Evolutionary conservation across 2,797 vertebrate species (phyloP).

Genomic region (Peromyscus nudipes): DNA sequence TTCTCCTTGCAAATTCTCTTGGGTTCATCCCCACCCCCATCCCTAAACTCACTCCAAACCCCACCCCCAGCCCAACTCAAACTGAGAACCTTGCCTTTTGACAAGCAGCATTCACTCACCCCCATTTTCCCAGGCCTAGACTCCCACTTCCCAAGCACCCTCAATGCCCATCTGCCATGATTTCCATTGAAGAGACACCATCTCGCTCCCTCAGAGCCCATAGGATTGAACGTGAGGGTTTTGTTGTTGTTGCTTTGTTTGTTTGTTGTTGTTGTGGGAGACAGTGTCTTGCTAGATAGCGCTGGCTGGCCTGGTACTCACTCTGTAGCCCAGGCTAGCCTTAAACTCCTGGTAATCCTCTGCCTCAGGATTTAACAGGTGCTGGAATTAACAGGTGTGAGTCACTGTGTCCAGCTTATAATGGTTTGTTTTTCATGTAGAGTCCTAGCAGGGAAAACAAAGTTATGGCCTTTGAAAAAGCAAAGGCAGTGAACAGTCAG

Average conservation of each 20-base stretch:
- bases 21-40: background rate
- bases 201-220: background rate
- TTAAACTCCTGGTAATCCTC: background rate
- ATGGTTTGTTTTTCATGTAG: background rate
- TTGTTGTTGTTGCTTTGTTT: background rate
- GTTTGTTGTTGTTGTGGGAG: background rate
- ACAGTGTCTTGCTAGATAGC: background rate
- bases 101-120: background rate
- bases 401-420: background rate
- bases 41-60: background rate
- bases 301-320: background rate
- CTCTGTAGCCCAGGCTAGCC: background rate
- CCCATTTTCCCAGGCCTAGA: background rate
- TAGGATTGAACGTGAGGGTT: background rate
- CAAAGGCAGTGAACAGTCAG: fast-evolving
- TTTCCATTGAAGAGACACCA: background rate
- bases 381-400: background rate
- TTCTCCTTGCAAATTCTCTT: constrained; percentile 1
- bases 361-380: background rate
- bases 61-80: background rate
- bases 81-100: background rate
- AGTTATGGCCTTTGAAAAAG: background rate
- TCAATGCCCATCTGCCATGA: background rate
- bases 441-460: background rate
- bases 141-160: background rate